Base-by-base conservation (phyloP, 2,888 invertebrate genomes). In the Ypsolopha scabrella region DNA sequence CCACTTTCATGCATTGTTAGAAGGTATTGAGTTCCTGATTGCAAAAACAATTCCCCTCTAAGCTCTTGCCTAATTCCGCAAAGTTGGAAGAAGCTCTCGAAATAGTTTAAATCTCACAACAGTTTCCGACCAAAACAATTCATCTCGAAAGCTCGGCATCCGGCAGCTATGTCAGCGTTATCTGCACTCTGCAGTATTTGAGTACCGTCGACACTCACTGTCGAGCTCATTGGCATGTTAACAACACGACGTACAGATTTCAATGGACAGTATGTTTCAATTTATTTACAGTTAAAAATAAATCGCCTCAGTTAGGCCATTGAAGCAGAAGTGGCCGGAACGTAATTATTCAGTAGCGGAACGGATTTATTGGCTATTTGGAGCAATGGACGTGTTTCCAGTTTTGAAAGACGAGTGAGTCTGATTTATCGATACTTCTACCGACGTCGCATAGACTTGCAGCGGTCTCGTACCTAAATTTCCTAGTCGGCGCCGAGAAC, bases 161-260 rank as follows among this genome's bases (percentile, higher is more conserved):
- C 50, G 39, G 41, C 36, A 13, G 7, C 24, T 24, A 24, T 7
- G 7, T 35, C 36, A 24, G 64, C 62, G 67, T 71, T 78, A 79
- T 78, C 77, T 69, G 58, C 60, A 60, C 57, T 58, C 55, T 65
- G 66, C 65, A 68, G 70, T 72, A 43, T 71, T 66, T 62, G 65
- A 69, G 65, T 62, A 69, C 65, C 67, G 59, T 52, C 54, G 64
- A 70, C 68, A 69, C 24, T 24, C 24, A 24, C 24, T 14, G 37
- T 35, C 34, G 11, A n/a, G 10, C 50, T 50, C 38, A 24, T 24
- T 24, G 50, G 41, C n/a, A 50, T 43, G 43, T 43, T 41, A 43
- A 50, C 13, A 35, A 50, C 43, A 50, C 41, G 33, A 8, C 13
- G 37, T 9, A 36, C 36, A 35, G 14, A 14, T 33, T 41, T 48